Evolutionary conservation across 2,888 invertebrate genomes (phyloP).

Genomic region (Coleophora flavipennella): DNA sequence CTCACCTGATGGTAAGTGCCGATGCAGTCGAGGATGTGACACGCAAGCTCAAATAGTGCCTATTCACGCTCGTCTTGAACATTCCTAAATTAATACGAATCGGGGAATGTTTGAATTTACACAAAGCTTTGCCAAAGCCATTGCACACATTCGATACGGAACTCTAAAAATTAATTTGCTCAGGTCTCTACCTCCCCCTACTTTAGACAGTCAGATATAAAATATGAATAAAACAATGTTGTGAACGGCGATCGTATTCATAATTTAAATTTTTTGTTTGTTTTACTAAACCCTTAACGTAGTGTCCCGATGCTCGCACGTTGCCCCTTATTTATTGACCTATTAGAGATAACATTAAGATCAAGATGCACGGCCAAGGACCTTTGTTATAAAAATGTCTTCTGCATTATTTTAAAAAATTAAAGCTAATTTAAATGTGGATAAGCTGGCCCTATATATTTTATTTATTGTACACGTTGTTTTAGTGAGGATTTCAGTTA

Average conservation of each 20-base stretch:
- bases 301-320: constrained; percentile 70
- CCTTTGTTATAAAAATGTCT: constrained; percentile 73
- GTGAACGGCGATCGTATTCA: constrained; percentile 49
- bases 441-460: constrained; percentile 15
- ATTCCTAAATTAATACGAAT: no score
- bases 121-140: no score
- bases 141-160: no score
- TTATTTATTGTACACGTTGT: no score
- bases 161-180: no score
- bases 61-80: no score
- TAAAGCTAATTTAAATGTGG: constrained; percentile 44
- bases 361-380: constrained; percentile 73
- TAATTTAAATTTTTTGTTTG: constrained; percentile 38
- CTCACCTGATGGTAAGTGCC: no score
- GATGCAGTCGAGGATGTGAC: no score
- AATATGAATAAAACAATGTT: constrained; percentile 53
- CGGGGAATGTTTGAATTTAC: no score
- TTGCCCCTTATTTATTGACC: constrained; percentile 70
- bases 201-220: constrained; percentile 16
- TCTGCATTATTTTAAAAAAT: constrained; percentile 70
- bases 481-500: not conserved
- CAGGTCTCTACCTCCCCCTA: not conserved
- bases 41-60: no score
- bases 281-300: constrained; percentile 61
- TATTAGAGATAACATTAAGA: constrained; percentile 73